Evolutionary conservation across 2,113 vertebrate genomes (phyloP).

Genomic region (Oenanthe melanoleuca): DNA sequence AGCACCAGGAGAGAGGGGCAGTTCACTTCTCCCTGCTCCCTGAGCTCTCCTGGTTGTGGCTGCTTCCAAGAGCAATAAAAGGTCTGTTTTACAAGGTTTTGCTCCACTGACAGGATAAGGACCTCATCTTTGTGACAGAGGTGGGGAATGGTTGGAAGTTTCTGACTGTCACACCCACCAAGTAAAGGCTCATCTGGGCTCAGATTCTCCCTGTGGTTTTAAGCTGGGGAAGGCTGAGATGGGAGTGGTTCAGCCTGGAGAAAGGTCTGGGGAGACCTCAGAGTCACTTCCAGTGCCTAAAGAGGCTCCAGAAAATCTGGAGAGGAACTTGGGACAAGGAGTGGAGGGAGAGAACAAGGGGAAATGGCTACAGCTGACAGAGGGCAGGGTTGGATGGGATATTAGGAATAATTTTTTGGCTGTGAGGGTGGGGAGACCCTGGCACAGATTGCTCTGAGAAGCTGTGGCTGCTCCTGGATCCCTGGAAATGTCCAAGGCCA

Average conservation of each 20-base stretch:
- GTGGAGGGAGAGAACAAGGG: not conserved
- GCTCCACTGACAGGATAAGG: not conserved
- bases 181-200: not conserved
- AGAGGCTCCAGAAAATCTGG: not conserved
- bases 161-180: not conserved
- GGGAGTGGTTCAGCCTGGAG: not conserved
- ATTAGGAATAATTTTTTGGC: not conserved
- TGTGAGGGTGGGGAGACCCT: fast-evolving
- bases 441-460: not conserved
- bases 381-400: not conserved
- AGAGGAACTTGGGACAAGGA: not conserved
- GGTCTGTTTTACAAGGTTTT: not conserved
- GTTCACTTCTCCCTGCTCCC: not conserved
- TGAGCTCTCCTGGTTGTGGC: not conserved
- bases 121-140: not conserved
- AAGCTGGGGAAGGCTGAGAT: not conserved
- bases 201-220: not conserved
- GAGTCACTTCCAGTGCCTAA: not conserved
- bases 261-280: not conserved
- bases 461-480: not conserved
- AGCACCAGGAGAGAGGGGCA: not conserved
- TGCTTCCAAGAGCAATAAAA: not conserved
- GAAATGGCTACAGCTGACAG: not conserved
- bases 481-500: not conserved
- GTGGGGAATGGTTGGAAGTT: not conserved